Conservation (phyloP, 2,797 vertebrate genomes). For the Nannoperca australis region DNA sequence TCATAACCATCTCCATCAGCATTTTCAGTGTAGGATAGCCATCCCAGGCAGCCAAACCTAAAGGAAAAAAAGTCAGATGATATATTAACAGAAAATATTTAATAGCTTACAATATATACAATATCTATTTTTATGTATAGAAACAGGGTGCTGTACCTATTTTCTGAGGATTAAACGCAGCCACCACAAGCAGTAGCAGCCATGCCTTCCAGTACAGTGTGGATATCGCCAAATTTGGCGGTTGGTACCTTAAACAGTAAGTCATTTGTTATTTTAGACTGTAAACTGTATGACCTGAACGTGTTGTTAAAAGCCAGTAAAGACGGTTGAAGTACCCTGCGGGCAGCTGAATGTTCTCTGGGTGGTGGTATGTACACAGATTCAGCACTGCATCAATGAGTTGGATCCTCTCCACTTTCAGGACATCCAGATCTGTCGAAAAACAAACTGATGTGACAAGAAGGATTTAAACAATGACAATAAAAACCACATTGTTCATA, state of each 20-base stretch:
- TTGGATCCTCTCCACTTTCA: slow-evolving; percentile 96
- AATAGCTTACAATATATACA: neutral
- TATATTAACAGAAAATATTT: neutral
- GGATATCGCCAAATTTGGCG: slow-evolving; percentile 96
- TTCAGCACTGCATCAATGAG: slow-evolving; percentile 97
- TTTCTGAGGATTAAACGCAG: slow-evolving; percentile 97
- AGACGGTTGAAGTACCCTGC: slow-evolving; percentile 86
- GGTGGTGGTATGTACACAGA: slow-evolving; percentile 98
- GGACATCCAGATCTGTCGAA: slow-evolving; percentile 92
- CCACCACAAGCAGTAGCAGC: slow-evolving; percentile 96
- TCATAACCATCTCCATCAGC: slow-evolving; percentile 99
- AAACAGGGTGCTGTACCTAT: slow-evolving; percentile 86
- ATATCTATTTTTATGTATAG: neutral
- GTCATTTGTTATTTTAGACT: slow-evolving; percentile 43
- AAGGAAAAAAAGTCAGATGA: slow-evolving; percentile 12
- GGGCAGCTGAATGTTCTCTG: slow-evolving; percentile 98
- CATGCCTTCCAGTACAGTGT: slow-evolving; percentile 99
- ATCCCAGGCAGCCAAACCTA: slow-evolving; percentile 97
- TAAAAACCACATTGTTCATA: neutral
- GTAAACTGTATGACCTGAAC: slow-evolving; percentile 4
- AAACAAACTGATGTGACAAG: neutral
- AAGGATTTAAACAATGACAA: slow-evolving; percentile 16
- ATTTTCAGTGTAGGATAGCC: slow-evolving; percentile 98
- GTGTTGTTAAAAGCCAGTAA: slow-evolving; percentile 32
- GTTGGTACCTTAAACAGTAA: slow-evolving; percentile 90